Evolutionary conservation across 2,113 vertebrate genomes (phyloP), one percentile per base, ranked within the genome.

Genomic region (Rhadina sibilatrix): DNA sequence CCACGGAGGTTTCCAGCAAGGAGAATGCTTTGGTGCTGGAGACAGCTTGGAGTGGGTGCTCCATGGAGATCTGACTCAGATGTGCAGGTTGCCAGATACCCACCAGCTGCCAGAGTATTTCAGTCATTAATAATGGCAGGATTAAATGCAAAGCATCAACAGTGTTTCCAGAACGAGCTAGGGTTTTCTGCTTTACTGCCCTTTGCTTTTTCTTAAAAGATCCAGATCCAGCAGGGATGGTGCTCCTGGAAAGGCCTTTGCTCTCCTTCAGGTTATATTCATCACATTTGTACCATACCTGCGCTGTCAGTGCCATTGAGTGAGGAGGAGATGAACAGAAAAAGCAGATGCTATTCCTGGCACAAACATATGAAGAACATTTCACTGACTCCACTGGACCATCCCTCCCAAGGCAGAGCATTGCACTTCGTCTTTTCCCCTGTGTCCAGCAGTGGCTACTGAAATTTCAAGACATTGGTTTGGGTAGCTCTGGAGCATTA

Each of bases 101-200:
- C 44, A 81, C 65, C 72, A 75, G 80, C 77, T 95, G 89, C 80
- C 69, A 78, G 44, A 78, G 61, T 53, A 49, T 60, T 94, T 82
- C 12, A 5, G 23, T 79, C 69, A 79, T 91, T 79, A 89, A 52
- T 89, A 95, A 95, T 23, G 5, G 9, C 44, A 63, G 42, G 64
- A 94, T 75, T 78, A 89, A 96, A 68, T n/a, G 74, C 33, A 91
- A 93, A 82, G 53, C 31, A 69, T 46, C 70, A 46, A 30, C 25
- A 5, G 1, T 35, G 35, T 60, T 82, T 82, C 84, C 69, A 96
- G 75, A 87, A 60, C 3, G 10, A 79, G 38, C 22, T 11, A 31
- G 30, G 11, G 30, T 31, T 60, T 68, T 66, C 52, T 40, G 78
- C 35, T 76, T 84, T 54, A 46, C 25, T 71, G 63, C 61, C n/a